Conservation (phyloP, 1,140 invertebrate genomes). For the Archegozetes longisetosus region DNA sequence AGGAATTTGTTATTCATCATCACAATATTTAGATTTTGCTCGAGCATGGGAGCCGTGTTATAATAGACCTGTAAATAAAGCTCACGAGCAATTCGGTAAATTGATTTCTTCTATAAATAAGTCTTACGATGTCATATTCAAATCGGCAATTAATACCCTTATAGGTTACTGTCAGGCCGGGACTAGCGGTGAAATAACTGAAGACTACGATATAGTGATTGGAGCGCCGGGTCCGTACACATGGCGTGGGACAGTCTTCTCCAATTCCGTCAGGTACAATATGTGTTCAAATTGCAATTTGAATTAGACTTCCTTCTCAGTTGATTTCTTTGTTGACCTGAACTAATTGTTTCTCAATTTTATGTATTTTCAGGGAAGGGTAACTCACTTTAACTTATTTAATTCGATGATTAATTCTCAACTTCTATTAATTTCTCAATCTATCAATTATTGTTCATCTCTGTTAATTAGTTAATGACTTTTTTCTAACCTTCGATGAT, state of each 20-base stretch:
- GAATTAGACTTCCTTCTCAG: not conserved
- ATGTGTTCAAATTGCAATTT: not conserved
- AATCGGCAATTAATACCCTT: not conserved
- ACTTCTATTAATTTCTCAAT: not conserved
- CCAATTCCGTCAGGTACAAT: constrained; percentile 40
- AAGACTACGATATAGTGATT: constrained; percentile 57
- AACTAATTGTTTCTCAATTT: not conserved
- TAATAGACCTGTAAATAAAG: constrained; percentile 21
- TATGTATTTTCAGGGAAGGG: not conserved
- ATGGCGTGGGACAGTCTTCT: constrained; percentile 72
- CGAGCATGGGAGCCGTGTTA: constrained; percentile 57
- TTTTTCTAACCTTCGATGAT: not conserved
- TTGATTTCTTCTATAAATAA: constrained; percentile 16
- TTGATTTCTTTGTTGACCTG: not conserved
- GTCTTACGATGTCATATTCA: not conserved
- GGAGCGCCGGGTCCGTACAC: constrained; percentile 71
- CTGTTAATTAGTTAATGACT: not conserved
- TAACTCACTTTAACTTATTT: not conserved
- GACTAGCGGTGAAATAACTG: constrained; percentile 45
- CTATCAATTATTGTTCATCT: not conserved
- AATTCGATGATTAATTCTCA: not conserved
- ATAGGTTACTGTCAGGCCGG: constrained; percentile 76
- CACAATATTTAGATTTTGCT: constrained; percentile 49
- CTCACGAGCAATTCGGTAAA: constrained; percentile 41
- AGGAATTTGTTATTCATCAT: constrained; percentile 72